These are phyloP conservation scores for Cephus cinctus DNA, from an alignment of 1,140 invertebrate species.

Conservation along the genomic window DNA sequence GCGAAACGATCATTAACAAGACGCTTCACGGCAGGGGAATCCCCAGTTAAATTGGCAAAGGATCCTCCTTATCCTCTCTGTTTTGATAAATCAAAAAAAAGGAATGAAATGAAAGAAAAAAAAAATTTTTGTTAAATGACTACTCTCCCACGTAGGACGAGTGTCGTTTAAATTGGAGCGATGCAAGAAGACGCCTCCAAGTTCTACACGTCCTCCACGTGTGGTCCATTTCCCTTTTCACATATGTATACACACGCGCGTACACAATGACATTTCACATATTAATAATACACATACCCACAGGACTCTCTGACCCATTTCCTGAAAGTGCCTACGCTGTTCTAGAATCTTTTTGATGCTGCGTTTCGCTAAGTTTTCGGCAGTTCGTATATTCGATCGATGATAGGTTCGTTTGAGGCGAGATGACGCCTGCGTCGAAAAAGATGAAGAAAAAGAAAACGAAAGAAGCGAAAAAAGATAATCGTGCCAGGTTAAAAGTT, in stretches of 20 bases:
- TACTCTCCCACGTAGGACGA: too few species aligned
- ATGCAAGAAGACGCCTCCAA: too few species aligned
- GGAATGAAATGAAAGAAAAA: not conserved
- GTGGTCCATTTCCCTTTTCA: too few species aligned
- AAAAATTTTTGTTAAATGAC: too few species aligned
- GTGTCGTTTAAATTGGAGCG: too few species aligned
- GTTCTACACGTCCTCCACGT: too few species aligned
- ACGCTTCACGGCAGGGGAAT: not conserved
- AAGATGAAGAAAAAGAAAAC: too few species aligned
- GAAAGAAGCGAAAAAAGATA: too few species aligned
- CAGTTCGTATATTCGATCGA: constrained; percentile 16
- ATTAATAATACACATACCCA: not conserved
- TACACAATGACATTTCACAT: not conserved
- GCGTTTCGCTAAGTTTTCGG: constrained; percentile 22
- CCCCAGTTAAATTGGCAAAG: not conserved
- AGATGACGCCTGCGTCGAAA: too few species aligned
- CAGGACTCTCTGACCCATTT: constrained; percentile 11
- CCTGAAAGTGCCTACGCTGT: constrained; percentile 54
- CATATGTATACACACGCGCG: not conserved
- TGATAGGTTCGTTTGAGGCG: constrained; percentile 19
- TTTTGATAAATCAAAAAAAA: not conserved
- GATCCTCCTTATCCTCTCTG: not conserved
- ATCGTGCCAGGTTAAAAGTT: too few species aligned
- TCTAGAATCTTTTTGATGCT: constrained; percentile 29
- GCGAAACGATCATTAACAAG: not conserved